A percentile compares a stretch with the other conserved stretches of the same genome.
These are phyloP conservation scores for Lampris incognitus DNA, from an alignment of 2,113 vertebrate species.

Conservation along the genomic window DNA sequence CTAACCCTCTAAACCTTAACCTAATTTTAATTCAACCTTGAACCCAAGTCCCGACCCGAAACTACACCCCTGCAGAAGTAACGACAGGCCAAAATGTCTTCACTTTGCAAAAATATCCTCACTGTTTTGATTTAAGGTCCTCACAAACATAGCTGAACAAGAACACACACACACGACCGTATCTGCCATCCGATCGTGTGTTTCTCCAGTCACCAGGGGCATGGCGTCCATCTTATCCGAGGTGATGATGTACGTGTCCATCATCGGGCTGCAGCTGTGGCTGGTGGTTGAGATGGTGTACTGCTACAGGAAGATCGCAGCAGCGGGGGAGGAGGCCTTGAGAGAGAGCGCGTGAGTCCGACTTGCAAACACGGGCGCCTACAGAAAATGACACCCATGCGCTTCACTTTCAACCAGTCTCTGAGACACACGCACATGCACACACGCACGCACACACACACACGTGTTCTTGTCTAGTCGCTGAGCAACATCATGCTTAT, in stretches of 20 bases:
- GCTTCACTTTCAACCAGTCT: no score
- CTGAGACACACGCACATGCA: background rate
- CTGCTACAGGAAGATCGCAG: constrained; percentile 91
- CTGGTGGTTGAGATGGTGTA: constrained; percentile 93
- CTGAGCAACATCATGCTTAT: no score
- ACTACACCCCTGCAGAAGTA: no score
- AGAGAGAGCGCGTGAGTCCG: constrained; percentile 89
- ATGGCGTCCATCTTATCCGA: constrained; percentile 90
- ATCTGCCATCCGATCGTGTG: background rate
- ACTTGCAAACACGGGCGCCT: background rate
- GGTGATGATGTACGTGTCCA: constrained; percentile 95
- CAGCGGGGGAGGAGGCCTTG: constrained; percentile 85
- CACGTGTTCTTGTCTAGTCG: no score
- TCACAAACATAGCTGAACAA: no score
- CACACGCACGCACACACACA: background rate
- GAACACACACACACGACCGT: background rate
- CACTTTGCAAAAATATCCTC: no score
- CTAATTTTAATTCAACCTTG: no score
- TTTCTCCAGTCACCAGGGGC: constrained; percentile 83
- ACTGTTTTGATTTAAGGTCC: no score
- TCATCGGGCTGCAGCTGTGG: constrained; percentile 92
- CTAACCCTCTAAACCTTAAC: no score
- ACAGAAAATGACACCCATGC: background rate
- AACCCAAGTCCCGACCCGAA: no score
- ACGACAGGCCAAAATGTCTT: no score